A percentile compares a stretch with the other conserved stretches of the same genome.
These are phyloP conservation scores for Triplophysa bombifrons DNA, from an alignment of 2,797 vertebrate species.

Conservation along the genomic window DNA sequence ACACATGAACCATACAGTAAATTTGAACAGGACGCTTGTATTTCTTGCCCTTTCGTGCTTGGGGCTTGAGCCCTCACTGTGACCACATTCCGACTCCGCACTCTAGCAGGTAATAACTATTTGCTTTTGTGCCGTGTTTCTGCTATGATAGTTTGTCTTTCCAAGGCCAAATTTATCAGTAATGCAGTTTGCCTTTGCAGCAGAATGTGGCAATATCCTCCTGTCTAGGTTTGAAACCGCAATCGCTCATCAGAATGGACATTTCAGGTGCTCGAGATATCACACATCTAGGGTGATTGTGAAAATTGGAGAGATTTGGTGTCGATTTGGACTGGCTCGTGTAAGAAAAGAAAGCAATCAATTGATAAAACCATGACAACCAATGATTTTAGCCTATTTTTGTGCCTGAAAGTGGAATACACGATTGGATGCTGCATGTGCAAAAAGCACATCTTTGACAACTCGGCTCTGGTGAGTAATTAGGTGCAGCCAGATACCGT, in stretches of 20 bases:
- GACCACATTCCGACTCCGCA: constrained; percentile 29
- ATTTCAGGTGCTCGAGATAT: constrained; percentile 17
- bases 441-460: constrained; percentile 38
- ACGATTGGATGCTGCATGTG: constrained; percentile 14
- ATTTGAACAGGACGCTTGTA: constrained; percentile 26
- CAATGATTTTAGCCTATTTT: constrained; percentile 46
- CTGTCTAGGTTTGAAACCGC: constrained; percentile 32
- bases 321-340: constrained; percentile 43
- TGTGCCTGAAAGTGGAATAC: constrained; percentile 36
- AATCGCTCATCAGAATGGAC: constrained; percentile 41
- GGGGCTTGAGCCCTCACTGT: constrained; percentile 39
- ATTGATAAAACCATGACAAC: constrained; percentile 49
- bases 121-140: constrained; percentile 39
- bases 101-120: constrained; percentile 41
- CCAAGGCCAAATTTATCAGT: constrained; percentile 36
- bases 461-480: constrained; percentile 39
- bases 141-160: constrained; percentile 40
- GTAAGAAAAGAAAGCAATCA: constrained; percentile 50
- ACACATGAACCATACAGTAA: constrained; percentile 14
- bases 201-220: constrained; percentile 22
- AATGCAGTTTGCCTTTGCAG: constrained; percentile 17
- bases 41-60: constrained; percentile 25
- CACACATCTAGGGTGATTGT: constrained; percentile 43
- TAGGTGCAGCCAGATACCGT: constrained; percentile 13
- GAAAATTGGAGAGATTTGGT: constrained; percentile 31